Base-by-base conservation (phyloP, 2,888 invertebrate species). In the Drosophila siamana region DNA sequence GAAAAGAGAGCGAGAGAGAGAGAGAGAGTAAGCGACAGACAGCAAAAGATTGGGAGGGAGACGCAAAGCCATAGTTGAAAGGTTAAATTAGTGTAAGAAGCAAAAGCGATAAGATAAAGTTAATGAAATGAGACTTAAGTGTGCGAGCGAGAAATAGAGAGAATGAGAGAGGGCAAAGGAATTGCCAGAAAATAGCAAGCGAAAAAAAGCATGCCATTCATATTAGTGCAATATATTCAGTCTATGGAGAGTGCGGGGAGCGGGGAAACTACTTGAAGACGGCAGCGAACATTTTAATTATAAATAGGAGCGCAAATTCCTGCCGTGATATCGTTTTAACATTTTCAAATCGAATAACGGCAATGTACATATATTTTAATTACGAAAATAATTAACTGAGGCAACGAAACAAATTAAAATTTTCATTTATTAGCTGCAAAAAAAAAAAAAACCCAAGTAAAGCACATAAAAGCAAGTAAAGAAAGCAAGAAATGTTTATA, bases 61-160 rank as follows among this genome's bases (percentile, higher is more conserved):
- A 50, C 44, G 62, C 40, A 16, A 50, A 55, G 43, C 44, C 44
- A 44, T 33, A 55, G 33, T 44, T 55, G 43, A 55, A 44, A 55
- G 43, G 33, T 55, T 33, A 55, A 55, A 55, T 55, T 55, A 55
- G 44, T 43, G 54, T 54, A 43, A 43, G 54, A 30, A 28, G 41
- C 54, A 9, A 30, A 16, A 54, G 43, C 38, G 48, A 41, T 38
- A 54, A 44, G 48, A 28, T 33, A 54, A 62, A 47, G 30, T 26
- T 41, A 70, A 55, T 33, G 36, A 66, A 24, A 44, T 13, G 7
- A 59, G 46, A 46, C 24, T 19, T 28, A 51, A 47, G 46, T 51
- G 40, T 16, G 50, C 30, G 28, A 38, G 9, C 22, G 9, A 15
- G 15, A 4, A n/a, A n/a, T 4, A n/a, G 4, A 33, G 33, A 24